Percentiles rank a stretch among this genome's conserved stretches.
Evolutionary conservation across 2,113 vertebrate species (phyloP).

Genomic region (Solenodon paradoxus): DNA sequence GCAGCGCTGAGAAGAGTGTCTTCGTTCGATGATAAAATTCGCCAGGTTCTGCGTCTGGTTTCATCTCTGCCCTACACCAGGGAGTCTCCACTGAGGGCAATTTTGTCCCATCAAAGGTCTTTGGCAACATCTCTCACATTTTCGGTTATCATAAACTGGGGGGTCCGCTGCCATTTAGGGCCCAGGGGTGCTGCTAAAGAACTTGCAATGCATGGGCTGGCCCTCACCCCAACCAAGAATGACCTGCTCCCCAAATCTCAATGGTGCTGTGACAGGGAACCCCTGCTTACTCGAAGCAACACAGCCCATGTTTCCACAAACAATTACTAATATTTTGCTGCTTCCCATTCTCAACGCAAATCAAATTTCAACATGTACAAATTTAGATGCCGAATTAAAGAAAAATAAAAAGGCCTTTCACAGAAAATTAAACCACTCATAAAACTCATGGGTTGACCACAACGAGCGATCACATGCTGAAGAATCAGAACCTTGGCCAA

Average conservation of each 20-base stretch:
- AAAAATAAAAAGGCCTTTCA: slow-evolving; percentile 39
- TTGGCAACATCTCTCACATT: background rate
- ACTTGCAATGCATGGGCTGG: background rate
- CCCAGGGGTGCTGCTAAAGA: background rate
- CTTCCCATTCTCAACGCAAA: background rate
- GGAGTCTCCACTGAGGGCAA: background rate
- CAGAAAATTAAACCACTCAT: slow-evolving; percentile 24
- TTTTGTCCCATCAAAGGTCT: background rate
- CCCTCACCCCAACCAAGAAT: background rate
- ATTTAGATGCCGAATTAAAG: slow-evolving; percentile 30
- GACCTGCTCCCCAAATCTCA: background rate
- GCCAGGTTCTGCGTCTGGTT: background rate
- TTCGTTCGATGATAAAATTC: background rate
- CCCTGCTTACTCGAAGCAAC: background rate
- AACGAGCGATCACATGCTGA: background rate
- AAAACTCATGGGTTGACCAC: slow-evolving; percentile 25
- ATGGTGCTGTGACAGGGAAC: background rate
- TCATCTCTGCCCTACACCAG: background rate
- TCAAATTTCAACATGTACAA: slow-evolving; percentile 1
- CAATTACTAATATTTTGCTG: background rate
- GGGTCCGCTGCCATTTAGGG: background rate
- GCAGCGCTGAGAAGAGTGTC: background rate
- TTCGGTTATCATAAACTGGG: background rate
- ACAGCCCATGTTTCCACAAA: background rate
- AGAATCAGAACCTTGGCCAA: background rate